Base-by-base conservation (phyloP, 2,888 invertebrate genomes). In the Pyrgus malvae region DNA sequence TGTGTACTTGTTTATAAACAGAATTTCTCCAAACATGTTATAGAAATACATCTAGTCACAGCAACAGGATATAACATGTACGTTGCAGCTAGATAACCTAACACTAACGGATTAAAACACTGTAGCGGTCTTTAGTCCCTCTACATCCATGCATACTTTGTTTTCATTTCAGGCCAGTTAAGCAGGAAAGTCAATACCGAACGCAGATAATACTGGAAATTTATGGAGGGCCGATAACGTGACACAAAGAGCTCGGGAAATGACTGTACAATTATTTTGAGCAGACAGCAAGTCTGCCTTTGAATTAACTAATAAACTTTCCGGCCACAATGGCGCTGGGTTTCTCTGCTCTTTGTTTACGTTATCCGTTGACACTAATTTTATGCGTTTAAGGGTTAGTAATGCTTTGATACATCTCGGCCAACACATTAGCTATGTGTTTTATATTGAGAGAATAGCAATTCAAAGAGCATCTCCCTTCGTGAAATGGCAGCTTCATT, bases 121-220 rank as follows among this genome's bases (percentile, higher is more conserved):
- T 19, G 1, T 31, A 31, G 12, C 44, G 44, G 2, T 44, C 16
- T 3, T 12, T 4, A n/a, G 12, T 17, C 25, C 19, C 4, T 27
- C 5, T 12, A 19, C 16, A 16, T 59, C 64, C 63, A 66, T 61
- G 60, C 57, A n/a, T n/a, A n/a, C 57, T 61, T 63, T 62, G 63
- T 64, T 61, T 60, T 60, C 58, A 55, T 56, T 58, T 11, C 2
- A 11, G 6, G 33, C 33, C 42, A 58, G 49, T 41, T 7, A n/a
- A 41, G 48, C 38, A 57, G 27, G 61, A 56, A 60, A 60, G 58
- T 46, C 45, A 42, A 53, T 25, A 55, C 51, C 50, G 35, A 51
- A 41, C 31, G 54, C 8, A 48, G 54, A 55, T 57, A 53, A 56
- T 48, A 46, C 31, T 40, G 35, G 33, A 35, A 51, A 35, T 49